A percentile compares a stretch with the other conserved stretches of the same genome.
phyloP scores from a whole-genome alignment of 1,140 invertebrate genomes.

The Drosophila murphyi region DNA sequence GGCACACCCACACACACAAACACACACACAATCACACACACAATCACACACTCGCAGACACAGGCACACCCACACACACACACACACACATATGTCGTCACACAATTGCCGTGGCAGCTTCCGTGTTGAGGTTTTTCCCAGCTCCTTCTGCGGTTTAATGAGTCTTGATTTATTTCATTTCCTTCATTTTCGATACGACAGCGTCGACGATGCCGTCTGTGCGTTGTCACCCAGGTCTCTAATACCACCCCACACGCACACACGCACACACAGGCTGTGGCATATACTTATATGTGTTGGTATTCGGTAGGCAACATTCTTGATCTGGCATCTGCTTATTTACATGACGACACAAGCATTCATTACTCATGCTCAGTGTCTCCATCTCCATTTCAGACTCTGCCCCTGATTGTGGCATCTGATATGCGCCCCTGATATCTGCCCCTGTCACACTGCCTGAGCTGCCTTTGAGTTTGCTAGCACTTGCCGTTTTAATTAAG shows the following conservation, averaged over 20 bases:
- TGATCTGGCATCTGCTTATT: slow-evolving; percentile 45
- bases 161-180: slow-evolving; percentile 82
- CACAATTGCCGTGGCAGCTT: slow-evolving; percentile 46
- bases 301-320: slow-evolving; percentile 5
- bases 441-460: neutral
- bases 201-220: slow-evolving; percentile 22
- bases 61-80: neutral
- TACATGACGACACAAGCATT: slow-evolving; percentile 62
- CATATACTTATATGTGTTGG: slow-evolving; percentile 1
- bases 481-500: slow-evolving; percentile 55
- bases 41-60: neutral
- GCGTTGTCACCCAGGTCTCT: slow-evolving; percentile 35
- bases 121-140: slow-evolving; percentile 33
- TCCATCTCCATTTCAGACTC: neutral
- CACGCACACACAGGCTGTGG: slow-evolving; percentile 7
- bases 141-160: slow-evolving; percentile 67
- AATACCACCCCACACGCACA: slow-evolving; percentile 3
- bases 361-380: slow-evolving; percentile 44
- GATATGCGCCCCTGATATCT: slow-evolving; percentile 5
- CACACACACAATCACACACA: slow-evolving; percentile 4
- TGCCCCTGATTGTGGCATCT: slow-evolving; percentile 22
- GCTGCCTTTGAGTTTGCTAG: slow-evolving; percentile 2
- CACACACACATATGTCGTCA: neutral
- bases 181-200: slow-evolving; percentile 57
- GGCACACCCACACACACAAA: slow-evolving; percentile 19